Conservation (phyloP, 1,140 invertebrate genomes). For the Pachypeltis micranthus region DNA sequence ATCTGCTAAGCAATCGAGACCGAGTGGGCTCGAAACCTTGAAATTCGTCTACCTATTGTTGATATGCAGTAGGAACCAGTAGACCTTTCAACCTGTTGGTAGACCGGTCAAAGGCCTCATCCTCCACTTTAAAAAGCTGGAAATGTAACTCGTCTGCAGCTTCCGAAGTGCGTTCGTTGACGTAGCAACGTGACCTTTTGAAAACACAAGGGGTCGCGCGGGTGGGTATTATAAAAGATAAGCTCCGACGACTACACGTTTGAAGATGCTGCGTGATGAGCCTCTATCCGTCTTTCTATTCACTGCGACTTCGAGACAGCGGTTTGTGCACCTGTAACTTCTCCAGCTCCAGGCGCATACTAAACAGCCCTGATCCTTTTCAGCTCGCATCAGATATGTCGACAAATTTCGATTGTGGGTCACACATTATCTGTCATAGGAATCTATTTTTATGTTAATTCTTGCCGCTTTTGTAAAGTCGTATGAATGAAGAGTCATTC, state of each 20-base stretch:
- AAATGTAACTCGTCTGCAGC: slow-evolving; percentile 4
- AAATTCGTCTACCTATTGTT: no score
- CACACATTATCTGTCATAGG: slow-evolving; percentile 7
- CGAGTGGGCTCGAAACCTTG: no score
- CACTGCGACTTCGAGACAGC: not conserved
- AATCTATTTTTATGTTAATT: slow-evolving; percentile 4
- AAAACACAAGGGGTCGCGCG: not conserved
- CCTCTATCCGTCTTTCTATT: not conserved
- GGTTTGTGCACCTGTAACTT: not conserved
- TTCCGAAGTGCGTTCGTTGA: not conserved
- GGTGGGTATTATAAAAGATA: not conserved
- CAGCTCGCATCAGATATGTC: not conserved
- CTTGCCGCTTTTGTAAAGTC: not conserved
- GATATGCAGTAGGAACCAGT: no score
- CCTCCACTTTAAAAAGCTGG: no score
- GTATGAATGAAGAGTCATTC: not conserved
- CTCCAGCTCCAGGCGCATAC: not conserved
- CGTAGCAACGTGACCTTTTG: not conserved
- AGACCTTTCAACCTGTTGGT: no score
- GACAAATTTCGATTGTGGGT: slow-evolving; percentile 9
- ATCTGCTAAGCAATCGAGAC: no score
- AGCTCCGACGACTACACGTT: not conserved
- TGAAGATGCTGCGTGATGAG: not conserved
- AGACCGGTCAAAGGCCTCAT: no score
- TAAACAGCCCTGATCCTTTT: slow-evolving; percentile 4